Evolutionary conservation across 2,888 invertebrate genomes (phyloP), one percentile per base, ranked within the genome.

Genomic region (Lycocerus yunnanus): DNA sequence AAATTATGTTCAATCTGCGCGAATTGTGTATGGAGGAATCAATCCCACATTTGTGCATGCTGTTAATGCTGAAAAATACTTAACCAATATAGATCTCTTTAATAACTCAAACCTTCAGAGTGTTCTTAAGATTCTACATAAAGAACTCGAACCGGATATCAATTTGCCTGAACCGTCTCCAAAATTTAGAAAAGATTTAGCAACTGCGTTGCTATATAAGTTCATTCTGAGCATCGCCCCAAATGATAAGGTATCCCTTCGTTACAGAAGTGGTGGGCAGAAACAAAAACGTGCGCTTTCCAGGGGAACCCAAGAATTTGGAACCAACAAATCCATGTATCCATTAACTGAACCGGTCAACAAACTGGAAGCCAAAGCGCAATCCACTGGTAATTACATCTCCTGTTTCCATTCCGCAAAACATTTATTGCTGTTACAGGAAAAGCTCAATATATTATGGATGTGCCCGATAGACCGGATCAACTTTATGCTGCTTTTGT

Each of bases 161-260:
- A 84, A 88, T 14, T 88, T 91, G 0, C 92, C 93, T 0, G 93
- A 93, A 81, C 91, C 93, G 0, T 89, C 91, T 0, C 90, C 93
- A 0, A 87, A 87, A 58, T 95, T 93, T 81, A 89, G 94, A 14
- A 92, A 91, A 81, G 88, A 88, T 11, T 87, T 96, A 9, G 93
- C 95, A 0, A 87, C 92, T 71, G 90, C 92, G 4, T 87, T 96
- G 14, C 92, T 96, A 82, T 96, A 95, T 84, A 95, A 95, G 91
- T 90, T 89, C 66, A 84, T 93, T 20, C 81, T 94, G 27, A 89
- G 88, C 69, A 84, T 91, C n/a, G 89, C 90, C 27, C 91, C 92
- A 0, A 81, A 84, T 6, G 86, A 88, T 4, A 87, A 85, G 78
- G 79, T 92, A 0, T 86, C 89, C 63, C 81, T 87, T 2, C 88